Percentiles rank a stretch among this genome's conserved stretches.
Evolutionary conservation across 2,797 vertebrate genomes (phyloP).

Genomic region (Squalus acanthias): DNA sequence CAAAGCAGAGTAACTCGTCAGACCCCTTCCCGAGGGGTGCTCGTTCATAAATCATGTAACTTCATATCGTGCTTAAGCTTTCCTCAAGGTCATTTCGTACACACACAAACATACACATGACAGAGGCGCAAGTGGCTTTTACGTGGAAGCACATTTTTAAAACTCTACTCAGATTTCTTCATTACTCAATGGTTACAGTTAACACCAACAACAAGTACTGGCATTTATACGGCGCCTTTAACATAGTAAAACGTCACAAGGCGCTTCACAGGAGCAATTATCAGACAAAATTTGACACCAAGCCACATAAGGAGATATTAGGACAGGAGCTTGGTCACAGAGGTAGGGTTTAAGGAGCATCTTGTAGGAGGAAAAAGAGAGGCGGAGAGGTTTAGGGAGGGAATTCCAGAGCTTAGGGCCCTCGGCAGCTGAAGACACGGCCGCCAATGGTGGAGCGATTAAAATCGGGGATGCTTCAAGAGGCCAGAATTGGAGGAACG

Average conservation of each 20-base stretch:
- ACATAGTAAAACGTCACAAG: not conserved
- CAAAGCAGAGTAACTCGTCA: slow-evolving; percentile 7
- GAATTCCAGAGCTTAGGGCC: not conserved
- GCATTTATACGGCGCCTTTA: not conserved
- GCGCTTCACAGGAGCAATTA: not conserved
- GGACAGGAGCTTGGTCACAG: not conserved
- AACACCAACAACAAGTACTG: not conserved
- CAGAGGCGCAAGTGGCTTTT: not conserved
- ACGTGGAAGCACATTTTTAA: not conserved
- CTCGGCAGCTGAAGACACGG: not conserved
- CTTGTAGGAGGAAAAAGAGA: not conserved
- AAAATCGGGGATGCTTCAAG: not conserved
- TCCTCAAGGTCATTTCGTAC: slow-evolving; percentile 10
- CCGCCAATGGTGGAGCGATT: not conserved
- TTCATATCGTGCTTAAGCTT: not conserved
- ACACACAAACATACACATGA: not conserved
- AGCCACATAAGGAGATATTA: not conserved
- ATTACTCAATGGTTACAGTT: not conserved
- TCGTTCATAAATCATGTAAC: slow-evolving; percentile 33
- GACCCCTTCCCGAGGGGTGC: not conserved
- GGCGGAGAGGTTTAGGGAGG: not conserved
- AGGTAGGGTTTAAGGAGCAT: not conserved
- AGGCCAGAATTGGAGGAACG: not conserved
- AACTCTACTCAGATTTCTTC: no score
- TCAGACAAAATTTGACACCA: no score